Conservation (phyloP, 1,140 invertebrate genomes). For the Camponotus pennsylvanicus region DNA sequence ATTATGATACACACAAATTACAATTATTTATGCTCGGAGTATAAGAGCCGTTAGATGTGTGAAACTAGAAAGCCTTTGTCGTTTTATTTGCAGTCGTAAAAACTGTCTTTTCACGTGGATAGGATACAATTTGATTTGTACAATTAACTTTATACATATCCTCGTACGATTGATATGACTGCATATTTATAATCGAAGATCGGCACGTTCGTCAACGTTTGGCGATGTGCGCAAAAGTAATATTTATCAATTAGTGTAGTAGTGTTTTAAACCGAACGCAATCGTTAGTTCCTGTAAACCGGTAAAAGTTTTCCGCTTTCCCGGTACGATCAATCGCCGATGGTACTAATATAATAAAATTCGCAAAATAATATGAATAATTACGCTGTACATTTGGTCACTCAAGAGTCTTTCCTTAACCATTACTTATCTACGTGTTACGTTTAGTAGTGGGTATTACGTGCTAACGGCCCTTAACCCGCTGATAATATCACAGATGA, state of each 20-base stretch:
- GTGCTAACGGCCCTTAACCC: slow-evolving; percentile 83
- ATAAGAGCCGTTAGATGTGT: slow-evolving; percentile 79
- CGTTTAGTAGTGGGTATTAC: slow-evolving; percentile 70
- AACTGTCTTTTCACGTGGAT: slow-evolving; percentile 59
- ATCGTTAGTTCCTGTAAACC: slow-evolving; percentile 17
- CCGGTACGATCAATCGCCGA: slow-evolving; percentile 16
- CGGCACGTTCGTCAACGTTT: background rate
- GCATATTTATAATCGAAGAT: slow-evolving; percentile 18
- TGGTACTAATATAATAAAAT: slow-evolving; percentile 46
- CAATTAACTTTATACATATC: slow-evolving; percentile 74
- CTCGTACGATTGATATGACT: slow-evolving; percentile 69
- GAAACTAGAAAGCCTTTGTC: slow-evolving; percentile 76
- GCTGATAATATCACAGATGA: slow-evolving; percentile 86
- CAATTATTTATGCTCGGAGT: slow-evolving; percentile 81
- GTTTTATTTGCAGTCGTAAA: slow-evolving; percentile 67
- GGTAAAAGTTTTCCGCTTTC: background rate
- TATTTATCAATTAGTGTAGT: slow-evolving; percentile 50
- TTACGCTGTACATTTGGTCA: slow-evolving; percentile 75
- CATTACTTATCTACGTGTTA: slow-evolving; percentile 75
- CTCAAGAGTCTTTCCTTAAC: slow-evolving; percentile 63
- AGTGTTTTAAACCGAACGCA: slow-evolving; percentile 30
- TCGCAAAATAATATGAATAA: slow-evolving; percentile 65
- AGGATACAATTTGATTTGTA: slow-evolving; percentile 75
- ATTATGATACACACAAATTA: slow-evolving; percentile 81
- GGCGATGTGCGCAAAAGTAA: slow-evolving; percentile 26